These are phyloP conservation scores for Sinohyriopsis cumingii DNA, from an alignment of 2,888 invertebrate genomes.

Conservation along the genomic window DNA sequence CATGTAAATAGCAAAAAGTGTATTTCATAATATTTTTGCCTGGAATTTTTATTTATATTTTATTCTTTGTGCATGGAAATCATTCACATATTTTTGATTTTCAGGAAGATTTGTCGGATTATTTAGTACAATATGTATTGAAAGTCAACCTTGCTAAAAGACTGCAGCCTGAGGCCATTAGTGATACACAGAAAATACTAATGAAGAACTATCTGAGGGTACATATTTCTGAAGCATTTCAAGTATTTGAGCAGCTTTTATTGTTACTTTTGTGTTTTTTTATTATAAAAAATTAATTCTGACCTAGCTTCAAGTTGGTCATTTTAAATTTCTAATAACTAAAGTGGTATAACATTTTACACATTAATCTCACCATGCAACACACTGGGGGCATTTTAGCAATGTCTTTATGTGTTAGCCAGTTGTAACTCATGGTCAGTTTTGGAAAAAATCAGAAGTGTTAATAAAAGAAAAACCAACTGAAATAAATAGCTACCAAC, in stretches of 20 bases:
- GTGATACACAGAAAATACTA: conserved; percentile 49
- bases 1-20: too few relatives aligned
- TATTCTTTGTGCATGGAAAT: background rate
- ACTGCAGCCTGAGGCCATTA: conserved; percentile 42
- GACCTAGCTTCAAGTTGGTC: too few relatives aligned
- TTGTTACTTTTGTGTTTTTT: background rate
- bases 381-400: too few relatives aligned
- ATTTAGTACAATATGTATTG: conserved; percentile 47
- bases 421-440: too few relatives aligned
- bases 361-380: too few relatives aligned
- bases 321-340: too few relatives aligned
- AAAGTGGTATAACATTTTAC: too few relatives aligned
- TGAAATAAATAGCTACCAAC: too few relatives aligned
- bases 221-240: background rate
- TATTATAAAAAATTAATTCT: background rate
- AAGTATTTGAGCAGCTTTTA: background rate
- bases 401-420: too few relatives aligned
- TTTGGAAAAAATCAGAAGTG: too few relatives aligned
- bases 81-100: conserved; percentile 4
- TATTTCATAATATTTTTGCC: too few relatives aligned
- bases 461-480: too few relatives aligned
- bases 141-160: conserved; percentile 50
- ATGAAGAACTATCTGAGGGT: conserved; percentile 57
- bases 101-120: conserved; percentile 59
- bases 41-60: background rate